Evolutionary conservation across 2,797 vertebrate genomes (phyloP), one percentile per base, ranked within the genome.

Genomic region (Knipowitschia caucasica): DNA sequence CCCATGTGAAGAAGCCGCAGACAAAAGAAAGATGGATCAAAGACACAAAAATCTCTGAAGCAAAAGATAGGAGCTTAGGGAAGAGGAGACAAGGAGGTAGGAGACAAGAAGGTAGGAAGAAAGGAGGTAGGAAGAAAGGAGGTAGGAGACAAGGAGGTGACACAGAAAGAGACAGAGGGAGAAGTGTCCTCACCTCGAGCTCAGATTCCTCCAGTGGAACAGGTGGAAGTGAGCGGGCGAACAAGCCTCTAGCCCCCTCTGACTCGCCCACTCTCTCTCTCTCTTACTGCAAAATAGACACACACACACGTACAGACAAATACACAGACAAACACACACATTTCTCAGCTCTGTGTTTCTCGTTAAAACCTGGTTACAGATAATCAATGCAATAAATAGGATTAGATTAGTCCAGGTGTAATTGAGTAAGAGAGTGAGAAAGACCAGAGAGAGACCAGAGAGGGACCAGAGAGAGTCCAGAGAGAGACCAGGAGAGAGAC

Each of bases 101-200:
- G 34, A 36, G 5, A 17, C 4, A 18, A 18, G 35, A 3, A 36
- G 7, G 8, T 30, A 36, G 34, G 3, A 36, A 14, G 14, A 7
- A 38, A 38, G 35, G 35, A 35, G 12, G 7, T 10, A 35, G 35
- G 33, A 15, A 2, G 7, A 5, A 18, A 18, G 30, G 11, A 31
- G 30, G 2, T 31, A 31, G 30, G 30, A 31, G 10, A 31, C 30
- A 31, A 29, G 27, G 30, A 31, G 30, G 9, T 12, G 12, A 15
- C 4, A 15, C 12, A 14, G 2, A 4, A 36, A 15, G 7, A 15
- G 2, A 36, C 15, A 36, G 20, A 9, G 20, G 14, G 38, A n/a
- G 21, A n/a, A 25, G 42, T 8, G 42, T 44, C 42, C 42, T 44
- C n/a, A 44, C 42, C 42, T 11, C 42, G 39, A 44, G 26, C 30